These are phyloP conservation scores for Lochmaea crataegi DNA, from an alignment of 2,888 invertebrate genomes.

Conservation along the genomic window DNA sequence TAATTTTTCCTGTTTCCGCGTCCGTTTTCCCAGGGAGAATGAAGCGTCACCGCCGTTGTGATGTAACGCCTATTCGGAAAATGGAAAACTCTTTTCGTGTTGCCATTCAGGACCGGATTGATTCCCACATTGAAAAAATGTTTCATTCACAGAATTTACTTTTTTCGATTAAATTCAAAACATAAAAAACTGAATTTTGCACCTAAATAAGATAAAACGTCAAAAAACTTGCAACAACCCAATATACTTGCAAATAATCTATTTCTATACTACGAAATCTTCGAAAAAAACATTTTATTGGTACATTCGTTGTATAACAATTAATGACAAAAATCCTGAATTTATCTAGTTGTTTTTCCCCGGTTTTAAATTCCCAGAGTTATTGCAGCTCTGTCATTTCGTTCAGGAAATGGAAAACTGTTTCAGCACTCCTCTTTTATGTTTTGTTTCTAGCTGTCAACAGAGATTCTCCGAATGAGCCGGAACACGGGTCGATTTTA, in stretches of 20 bases:
- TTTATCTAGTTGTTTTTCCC: not conserved
- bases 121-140: not conserved
- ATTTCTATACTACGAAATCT: too few species aligned
- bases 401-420: conserved; percentile 6
- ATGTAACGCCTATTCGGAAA: not conserved
- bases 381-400: not conserved
- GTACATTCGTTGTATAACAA: not conserved
- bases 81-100: conserved; percentile 8
- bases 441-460: conserved; percentile 15
- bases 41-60: conserved; percentile 9
- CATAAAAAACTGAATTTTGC: too few species aligned
- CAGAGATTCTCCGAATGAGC: not conserved
- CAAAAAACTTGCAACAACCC: too few species aligned
- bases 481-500: conserved; percentile 14
- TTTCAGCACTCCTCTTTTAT: conserved; percentile 5
- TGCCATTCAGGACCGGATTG: not conserved
- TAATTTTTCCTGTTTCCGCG: conserved; percentile 31
- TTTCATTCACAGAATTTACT: too few species aligned
- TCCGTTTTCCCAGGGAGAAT: conserved; percentile 17
- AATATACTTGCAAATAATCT: too few species aligned
- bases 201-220: too few species aligned
- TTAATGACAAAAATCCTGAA: not conserved
- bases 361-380: not conserved
- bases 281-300: too few species aligned
- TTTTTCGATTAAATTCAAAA: too few species aligned